phyloP scores from a whole-genome alignment of 2,888 invertebrate species.

The Drosophila rubida region DNA sequence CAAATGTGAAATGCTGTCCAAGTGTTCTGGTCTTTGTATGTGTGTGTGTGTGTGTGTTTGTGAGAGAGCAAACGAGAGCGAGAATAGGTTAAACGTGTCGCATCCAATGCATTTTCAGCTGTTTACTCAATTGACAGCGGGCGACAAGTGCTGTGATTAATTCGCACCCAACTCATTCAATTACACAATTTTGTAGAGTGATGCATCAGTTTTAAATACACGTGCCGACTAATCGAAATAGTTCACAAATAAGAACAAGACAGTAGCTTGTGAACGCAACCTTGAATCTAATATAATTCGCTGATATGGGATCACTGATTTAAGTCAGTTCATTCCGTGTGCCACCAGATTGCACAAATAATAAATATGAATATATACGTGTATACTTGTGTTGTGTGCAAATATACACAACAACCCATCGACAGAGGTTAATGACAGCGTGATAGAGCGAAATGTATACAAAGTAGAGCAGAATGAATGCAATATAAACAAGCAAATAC shows the following conservation, averaged over 20 bases:
- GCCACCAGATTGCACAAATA: constrained; percentile 4
- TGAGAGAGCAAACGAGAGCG: neutral
- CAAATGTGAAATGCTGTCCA: constrained; percentile 4
- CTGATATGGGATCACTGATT: constrained; percentile 11
- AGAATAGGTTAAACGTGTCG: constrained; percentile 24
- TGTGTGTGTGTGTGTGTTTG: neutral
- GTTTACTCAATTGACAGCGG: constrained; percentile 42
- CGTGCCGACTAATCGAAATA: constrained; percentile 25
- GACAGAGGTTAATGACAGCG: constrained; percentile 52
- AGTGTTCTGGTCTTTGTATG: neutral
- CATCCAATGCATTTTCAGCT: constrained; percentile 23
- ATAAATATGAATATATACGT: constrained; percentile 6
- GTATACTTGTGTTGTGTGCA: constrained; percentile 1
- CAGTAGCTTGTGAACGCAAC: too few species aligned
- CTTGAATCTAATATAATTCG: neutral
- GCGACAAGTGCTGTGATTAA: constrained; percentile 44
- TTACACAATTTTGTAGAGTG: constrained; percentile 42
- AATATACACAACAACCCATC: constrained; percentile 17
- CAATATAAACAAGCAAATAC: constrained; percentile 34
- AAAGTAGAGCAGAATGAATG: constrained; percentile 35
- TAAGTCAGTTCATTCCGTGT: constrained; percentile 2
- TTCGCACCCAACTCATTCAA: constrained; percentile 39
- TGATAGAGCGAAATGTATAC: constrained; percentile 30
- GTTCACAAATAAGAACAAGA: neutral
- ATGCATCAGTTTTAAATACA: constrained; percentile 19